Evolutionary conservation across 1,140 invertebrate species (phyloP).

Genomic region (Ceratina japonica): DNA sequence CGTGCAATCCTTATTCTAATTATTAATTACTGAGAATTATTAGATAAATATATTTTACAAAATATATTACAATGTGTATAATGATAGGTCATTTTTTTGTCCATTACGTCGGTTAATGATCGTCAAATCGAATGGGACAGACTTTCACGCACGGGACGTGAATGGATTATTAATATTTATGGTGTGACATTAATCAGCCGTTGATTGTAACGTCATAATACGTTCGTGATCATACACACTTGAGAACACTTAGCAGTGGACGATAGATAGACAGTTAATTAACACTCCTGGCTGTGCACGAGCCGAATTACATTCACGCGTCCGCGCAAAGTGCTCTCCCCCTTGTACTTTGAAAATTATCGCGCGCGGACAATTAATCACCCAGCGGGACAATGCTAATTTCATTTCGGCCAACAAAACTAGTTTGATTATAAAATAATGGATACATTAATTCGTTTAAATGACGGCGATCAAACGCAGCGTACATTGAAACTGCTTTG

Average conservation of each 20-base stretch:
- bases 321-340: not conserved
- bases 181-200: not conserved
- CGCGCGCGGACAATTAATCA: not conserved
- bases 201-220: constrained; percentile 37
- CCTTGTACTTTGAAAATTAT: constrained; percentile 1
- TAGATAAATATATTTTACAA: too few relatives aligned
- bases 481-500: too few relatives aligned
- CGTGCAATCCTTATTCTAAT: not conserved
- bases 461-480: too few relatives aligned
- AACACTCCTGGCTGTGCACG: constrained; percentile 19
- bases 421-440: not conserved
- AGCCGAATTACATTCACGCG: not conserved
- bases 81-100: too few relatives aligned
- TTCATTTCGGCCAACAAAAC: not conserved
- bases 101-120: not conserved
- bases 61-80: too few relatives aligned
- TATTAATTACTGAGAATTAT: too few relatives aligned
- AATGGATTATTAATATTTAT: constrained; percentile 39
- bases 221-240: constrained; percentile 30
- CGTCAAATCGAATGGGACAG: not conserved
- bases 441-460: too few relatives aligned
- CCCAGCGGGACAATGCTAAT: not conserved
- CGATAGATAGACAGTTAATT: constrained; percentile 46
- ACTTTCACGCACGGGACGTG: not conserved
- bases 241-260: constrained; percentile 37